These are phyloP conservation scores for Scylla paramamosain DNA, from an alignment of 1,140 invertebrate species.

Conservation along the genomic window DNA sequence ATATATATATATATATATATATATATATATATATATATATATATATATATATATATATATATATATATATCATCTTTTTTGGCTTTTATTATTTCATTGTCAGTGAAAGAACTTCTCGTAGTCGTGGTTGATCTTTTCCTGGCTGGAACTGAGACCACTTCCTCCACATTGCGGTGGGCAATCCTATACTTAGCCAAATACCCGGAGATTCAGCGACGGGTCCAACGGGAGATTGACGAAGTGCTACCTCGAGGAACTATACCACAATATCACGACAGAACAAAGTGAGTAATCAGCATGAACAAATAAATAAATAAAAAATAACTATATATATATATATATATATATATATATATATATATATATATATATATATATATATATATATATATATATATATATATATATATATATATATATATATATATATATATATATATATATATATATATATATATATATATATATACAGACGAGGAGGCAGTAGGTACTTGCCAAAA, in stretches of 20 bases:
- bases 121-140: conserved; percentile 40
- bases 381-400: background rate
- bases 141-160: conserved; percentile 50
- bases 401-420: background rate
- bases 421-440: background rate
- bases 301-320: background rate
- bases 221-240: conserved; percentile 29
- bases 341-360: background rate
- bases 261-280: background rate
- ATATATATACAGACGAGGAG: no score
- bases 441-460: no score
- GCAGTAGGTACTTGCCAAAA: no score
- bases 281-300: background rate
- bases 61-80: no score
- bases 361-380: background rate
- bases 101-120: conserved; percentile 42
- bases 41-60: no score
- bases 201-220: conserved; percentile 24
- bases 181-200: conserved; percentile 41
- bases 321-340: background rate
- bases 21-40: no score
- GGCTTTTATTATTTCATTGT: no score
- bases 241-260: conserved; percentile 18
- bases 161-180: background rate
- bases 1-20: no score